Base-by-base conservation (phyloP, 2,797 vertebrate species). In the Syngnathus acus region DNA sequence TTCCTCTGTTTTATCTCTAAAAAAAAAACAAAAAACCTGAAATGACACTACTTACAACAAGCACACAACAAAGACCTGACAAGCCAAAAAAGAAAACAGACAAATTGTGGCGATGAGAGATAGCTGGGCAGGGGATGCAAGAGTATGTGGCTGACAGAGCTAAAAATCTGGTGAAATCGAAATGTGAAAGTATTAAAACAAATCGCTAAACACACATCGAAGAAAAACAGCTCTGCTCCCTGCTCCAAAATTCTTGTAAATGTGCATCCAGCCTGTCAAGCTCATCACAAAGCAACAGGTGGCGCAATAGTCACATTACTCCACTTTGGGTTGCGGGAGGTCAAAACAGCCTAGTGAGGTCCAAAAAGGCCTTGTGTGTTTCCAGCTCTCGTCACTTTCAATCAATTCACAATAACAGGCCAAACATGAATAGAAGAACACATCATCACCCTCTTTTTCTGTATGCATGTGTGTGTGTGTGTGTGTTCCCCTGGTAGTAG, bases 251-350 rank as follows among this genome's bases (percentile, higher is more conserved):
- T 16, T 17, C 26, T 57, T 37, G 21, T 6, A 5, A 6, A 32
- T 55, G 54, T 32, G 4, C 26, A 32, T 55, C 55, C 14, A 57
- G 32, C 26, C 13, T 37, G 55, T 57, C 14, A 57, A 16, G 7
- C 14, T 16, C 26, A 16, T 57, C 26, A 26, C 55, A 57, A 14
- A 57, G 55, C 32, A 57, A 57, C 26, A 37, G 55, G 55, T 57
- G 55, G 55, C 26, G 32, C 48, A 53, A 55, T 60, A 66, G 43
- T 47, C 43, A 64, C 43, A 62, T 45, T 26, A 47, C 10, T 67
- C 9, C n/a, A 1, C 53, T 21, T 19, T 16, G 50, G 1, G 37
- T 38, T 1, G 42, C 11, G 9, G 43, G 50, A 40, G 13, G 19
- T 50, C 45, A 16, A 64, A 66, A 55, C 43, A 42, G 19, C 39